A percentile compares a stretch with the other conserved stretches of the same genome.
Evolutionary conservation across 2,888 invertebrate genomes (phyloP).

Genomic region (Argyra leucocephala): DNA sequence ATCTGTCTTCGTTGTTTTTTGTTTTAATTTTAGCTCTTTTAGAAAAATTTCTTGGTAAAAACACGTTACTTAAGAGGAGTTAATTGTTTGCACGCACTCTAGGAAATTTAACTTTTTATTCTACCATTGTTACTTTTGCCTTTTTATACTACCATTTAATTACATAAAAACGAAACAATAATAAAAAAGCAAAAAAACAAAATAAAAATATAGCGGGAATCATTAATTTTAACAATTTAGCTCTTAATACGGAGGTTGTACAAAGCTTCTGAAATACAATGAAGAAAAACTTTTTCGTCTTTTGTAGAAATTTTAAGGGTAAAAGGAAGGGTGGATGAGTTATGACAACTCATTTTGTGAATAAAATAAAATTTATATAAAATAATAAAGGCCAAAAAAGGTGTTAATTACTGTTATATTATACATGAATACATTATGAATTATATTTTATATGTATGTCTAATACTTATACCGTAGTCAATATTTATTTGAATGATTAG

Average conservation of each 20-base stretch:
- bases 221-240: neutral
- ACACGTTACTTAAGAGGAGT: neutral
- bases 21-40: too few relatives aligned
- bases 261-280: too few relatives aligned
- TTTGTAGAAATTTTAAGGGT: too few relatives aligned
- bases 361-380: neutral
- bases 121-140: neutral
- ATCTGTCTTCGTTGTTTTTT: neutral
- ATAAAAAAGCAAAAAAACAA: neutral
- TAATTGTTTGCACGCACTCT: slow-evolving; percentile 1
- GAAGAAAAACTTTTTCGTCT: too few relatives aligned
- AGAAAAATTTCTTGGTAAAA: too few relatives aligned
- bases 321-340: too few relatives aligned
- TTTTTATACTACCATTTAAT: neutral
- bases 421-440: neutral
- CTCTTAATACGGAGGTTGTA: neutral
- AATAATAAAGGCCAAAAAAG: slow-evolving; percentile 2
- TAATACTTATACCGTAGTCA: too few relatives aligned
- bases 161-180: neutral
- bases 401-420: neutral
- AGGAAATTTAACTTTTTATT: neutral
- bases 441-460: too few relatives aligned
- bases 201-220: neutral
- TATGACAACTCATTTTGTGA: neutral
- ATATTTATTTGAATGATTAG: too few relatives aligned